phyloP scores from a whole-genome alignment of 64 coral and sea anemone genomes.

The Montipora efflorescens region DNA sequence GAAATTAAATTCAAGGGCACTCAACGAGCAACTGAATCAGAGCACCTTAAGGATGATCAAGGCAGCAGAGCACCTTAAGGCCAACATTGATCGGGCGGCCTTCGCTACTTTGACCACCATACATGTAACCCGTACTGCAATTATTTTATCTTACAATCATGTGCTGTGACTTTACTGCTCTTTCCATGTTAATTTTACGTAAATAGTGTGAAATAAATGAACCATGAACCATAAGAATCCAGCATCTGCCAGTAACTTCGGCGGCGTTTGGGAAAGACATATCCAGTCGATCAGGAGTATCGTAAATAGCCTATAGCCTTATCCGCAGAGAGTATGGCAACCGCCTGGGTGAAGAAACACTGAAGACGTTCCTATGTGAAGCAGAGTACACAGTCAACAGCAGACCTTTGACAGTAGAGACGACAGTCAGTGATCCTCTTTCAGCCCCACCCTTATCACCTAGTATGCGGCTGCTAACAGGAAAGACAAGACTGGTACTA shows the following conservation, averaged over 20 bases:
- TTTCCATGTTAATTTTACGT: no score
- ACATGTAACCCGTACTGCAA: no score
- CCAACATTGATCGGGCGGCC: slow-evolving; percentile 42
- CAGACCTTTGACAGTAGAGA: slow-evolving; percentile 68
- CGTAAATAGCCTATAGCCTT: background rate
- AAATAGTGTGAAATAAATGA: no score
- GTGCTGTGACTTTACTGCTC: no score
- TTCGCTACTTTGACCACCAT: no score
- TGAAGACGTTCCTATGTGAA: slow-evolving; percentile 57
- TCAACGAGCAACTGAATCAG: no score
- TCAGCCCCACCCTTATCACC: slow-evolving; percentile 31
- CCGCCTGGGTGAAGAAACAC: background rate
- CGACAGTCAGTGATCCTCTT: background rate
- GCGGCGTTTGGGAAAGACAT: no score
- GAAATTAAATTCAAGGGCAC: no score
- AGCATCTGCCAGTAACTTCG: slow-evolving; percentile 49
- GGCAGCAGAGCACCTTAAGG: slow-evolving; percentile 31
- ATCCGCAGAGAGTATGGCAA: slow-evolving; percentile 26
- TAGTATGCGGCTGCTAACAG: slow-evolving; percentile 24
- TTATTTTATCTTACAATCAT: no score
- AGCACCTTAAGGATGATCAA: background rate
- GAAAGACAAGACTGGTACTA: slow-evolving; percentile 20
- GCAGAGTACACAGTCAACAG: slow-evolving; percentile 41
- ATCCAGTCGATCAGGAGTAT: slow-evolving; percentile 32
- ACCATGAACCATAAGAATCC: background rate